phyloP scores from a whole-genome alignment of 2,888 invertebrate genomes.

The Rambutsinella grinnellia region DNA sequence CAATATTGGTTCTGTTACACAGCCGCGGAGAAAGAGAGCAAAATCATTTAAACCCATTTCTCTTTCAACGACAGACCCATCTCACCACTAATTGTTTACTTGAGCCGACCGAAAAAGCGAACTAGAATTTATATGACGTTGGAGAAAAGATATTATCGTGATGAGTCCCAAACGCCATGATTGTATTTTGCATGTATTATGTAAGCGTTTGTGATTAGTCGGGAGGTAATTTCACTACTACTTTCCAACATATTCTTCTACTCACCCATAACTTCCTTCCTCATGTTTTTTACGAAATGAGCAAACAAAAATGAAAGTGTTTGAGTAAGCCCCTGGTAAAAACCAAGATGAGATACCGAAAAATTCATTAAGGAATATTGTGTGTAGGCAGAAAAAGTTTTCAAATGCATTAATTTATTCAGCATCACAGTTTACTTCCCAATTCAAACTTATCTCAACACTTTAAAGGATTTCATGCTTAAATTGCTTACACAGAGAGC shows the following conservation, averaged over 20 bases:
- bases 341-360: too few relatives aligned
- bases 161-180: neutral
- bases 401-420: neutral
- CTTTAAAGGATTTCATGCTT: neutral
- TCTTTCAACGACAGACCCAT: slow-evolving; percentile 38
- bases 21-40: neutral
- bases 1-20: slow-evolving; percentile 5
- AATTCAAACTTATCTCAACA: neutral
- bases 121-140: neutral
- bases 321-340: neutral
- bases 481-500: neutral
- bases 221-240: neutral
- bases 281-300: neutral
- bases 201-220: neutral
- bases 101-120: slow-evolving; percentile 11
- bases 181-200: neutral
- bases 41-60: slow-evolving; percentile 31
- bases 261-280: neutral
- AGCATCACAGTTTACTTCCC: neutral
- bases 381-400: too few relatives aligned
- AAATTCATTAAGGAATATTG: too few relatives aligned
- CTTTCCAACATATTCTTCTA: neutral
- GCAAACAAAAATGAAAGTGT: neutral
- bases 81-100: slow-evolving; percentile 44
- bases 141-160: neutral